These are phyloP conservation scores for Fratercula arctica DNA, from an alignment of 2,797 vertebrate species.

Conservation along the genomic window DNA sequence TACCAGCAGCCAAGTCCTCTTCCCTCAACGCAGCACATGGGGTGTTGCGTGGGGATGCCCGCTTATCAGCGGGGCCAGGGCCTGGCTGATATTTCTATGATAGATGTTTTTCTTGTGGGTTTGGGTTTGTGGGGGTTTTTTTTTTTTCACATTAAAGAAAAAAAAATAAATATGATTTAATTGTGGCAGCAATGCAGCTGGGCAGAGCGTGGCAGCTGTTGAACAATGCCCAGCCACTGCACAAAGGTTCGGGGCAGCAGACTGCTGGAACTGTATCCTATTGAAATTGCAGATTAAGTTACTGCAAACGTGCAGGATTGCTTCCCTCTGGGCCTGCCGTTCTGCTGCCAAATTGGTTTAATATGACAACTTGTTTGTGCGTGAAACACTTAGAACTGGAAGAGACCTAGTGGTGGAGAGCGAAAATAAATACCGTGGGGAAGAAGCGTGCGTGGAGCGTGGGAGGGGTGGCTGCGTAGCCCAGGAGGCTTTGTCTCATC, in stretches of 20 bases:
- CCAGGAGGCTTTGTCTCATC: not conserved
- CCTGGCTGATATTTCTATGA: not conserved
- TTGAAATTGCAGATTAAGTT: not conserved
- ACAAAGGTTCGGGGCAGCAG: not conserved
- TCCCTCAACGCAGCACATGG: accelerated
- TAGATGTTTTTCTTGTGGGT: not conserved
- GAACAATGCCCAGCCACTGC: not conserved
- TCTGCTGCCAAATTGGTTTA: not conserved
- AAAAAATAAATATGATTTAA: not conserved
- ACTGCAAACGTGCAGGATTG: not conserved
- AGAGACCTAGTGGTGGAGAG: not conserved
- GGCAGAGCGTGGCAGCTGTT: not conserved
- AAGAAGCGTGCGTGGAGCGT: not conserved
- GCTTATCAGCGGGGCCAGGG: not conserved
- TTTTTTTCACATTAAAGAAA: not conserved
- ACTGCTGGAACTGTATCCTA: not conserved
- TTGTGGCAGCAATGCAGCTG: not conserved
- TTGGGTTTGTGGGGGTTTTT: no score
- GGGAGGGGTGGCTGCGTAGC: not conserved
- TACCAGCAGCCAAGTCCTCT: not conserved
- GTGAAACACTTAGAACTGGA: not conserved
- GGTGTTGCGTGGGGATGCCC: not conserved
- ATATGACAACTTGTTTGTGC: not conserved
- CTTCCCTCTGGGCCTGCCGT: not conserved
- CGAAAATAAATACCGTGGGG: accelerated